Evolutionary conservation across 1,140 invertebrate species (phyloP), one percentile per base, ranked within the genome.

Genomic region (Liolophura sinensis): DNA sequence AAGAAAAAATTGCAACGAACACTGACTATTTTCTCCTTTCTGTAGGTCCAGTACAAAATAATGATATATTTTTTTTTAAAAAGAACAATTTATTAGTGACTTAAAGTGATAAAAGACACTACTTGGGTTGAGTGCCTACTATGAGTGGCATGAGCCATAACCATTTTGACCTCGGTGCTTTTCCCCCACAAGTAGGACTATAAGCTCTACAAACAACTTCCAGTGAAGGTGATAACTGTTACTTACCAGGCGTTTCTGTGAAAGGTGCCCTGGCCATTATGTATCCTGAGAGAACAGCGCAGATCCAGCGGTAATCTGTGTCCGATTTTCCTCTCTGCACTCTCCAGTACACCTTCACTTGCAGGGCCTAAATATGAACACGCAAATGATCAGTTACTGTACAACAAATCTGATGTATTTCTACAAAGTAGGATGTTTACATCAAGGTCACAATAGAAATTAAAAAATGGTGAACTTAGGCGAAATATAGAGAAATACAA

Each of bases 201-300:
- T 27, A 22, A 6, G 27, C 1, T 20, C 56, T 25, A 58, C 16
- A 16, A n/a, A n/a, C 22, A 31, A 59, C n/a, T 27, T 20, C n/a
- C 12, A 31, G 11, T 25, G 31, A 27, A n/a, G 24, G 1, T 11
- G 12, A 24, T 31, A 63, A n/a, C 12, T 1, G 50, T 52, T 27
- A 12, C 20, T 4, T 48, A 60, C 54, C n/a, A 70, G 64, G 64
- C 68, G 25, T 46, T 24, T 1, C 64, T 55, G 24, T 11, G 24
- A 12, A n/a, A 48, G 49, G 73, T 27, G 20, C 61, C 60, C 64
- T 80, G 78, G 0, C 78, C 78, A 72, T 79, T 78, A 54, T 76
- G 73, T 48, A 80, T 78, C 18, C 74, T 70, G 59, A 75, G 73
- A n/a, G 77, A 78, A 60, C 76, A 76, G 18, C 76, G 62, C 1